phyloP scores from a whole-genome alignment of 2,797 vertebrate species.

The Pseudochaenichthys georgianus region DNA sequence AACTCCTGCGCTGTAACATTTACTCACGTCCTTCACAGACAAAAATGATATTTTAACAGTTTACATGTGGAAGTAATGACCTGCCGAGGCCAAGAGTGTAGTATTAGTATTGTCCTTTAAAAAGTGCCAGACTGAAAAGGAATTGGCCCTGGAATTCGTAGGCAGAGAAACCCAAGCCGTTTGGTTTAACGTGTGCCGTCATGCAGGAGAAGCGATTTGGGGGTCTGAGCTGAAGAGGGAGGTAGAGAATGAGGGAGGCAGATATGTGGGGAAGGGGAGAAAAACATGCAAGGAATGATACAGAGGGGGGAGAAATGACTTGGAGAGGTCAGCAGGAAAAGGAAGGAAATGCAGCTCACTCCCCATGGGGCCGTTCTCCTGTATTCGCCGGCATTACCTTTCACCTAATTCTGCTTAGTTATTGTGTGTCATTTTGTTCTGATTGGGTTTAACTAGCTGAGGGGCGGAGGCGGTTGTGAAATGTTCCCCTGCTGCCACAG shows the following conservation, averaged over 20 bases:
- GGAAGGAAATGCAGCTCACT: background rate
- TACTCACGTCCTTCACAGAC: slow-evolving; percentile 19
- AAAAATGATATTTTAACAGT: slow-evolving; percentile 35
- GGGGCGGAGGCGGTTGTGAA: background rate
- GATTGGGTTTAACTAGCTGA: slow-evolving; percentile 5
- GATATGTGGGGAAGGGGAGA: slow-evolving; percentile 1
- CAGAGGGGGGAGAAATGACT: background rate
- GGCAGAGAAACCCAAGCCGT: slow-evolving; percentile 40
- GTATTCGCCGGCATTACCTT: slow-evolving; percentile 27
- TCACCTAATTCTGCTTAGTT: slow-evolving; percentile 35
- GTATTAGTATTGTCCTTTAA: background rate
- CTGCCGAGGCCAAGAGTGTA: slow-evolving; percentile 40
- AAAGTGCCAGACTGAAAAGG: slow-evolving; percentile 23
- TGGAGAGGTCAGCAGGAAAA: background rate
- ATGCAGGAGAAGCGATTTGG: slow-evolving; percentile 23
- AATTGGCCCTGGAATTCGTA: slow-evolving; percentile 33
- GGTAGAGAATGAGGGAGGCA: slow-evolving; percentile 19
- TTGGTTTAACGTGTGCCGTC: slow-evolving; percentile 32
- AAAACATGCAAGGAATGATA: background rate
- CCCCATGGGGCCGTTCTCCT: background rate
- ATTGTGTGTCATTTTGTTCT: slow-evolving; percentile 12
- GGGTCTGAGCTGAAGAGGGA: slow-evolving; percentile 30
- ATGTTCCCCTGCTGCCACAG: background rate
- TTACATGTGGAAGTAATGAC: slow-evolving; percentile 23
- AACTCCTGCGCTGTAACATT: slow-evolving; percentile 31